Percentiles rank a stretch among this genome's conserved stretches.
Conservation (phyloP, 2,113 vertebrate genomes). For the Tichodroma muraria region DNA sequence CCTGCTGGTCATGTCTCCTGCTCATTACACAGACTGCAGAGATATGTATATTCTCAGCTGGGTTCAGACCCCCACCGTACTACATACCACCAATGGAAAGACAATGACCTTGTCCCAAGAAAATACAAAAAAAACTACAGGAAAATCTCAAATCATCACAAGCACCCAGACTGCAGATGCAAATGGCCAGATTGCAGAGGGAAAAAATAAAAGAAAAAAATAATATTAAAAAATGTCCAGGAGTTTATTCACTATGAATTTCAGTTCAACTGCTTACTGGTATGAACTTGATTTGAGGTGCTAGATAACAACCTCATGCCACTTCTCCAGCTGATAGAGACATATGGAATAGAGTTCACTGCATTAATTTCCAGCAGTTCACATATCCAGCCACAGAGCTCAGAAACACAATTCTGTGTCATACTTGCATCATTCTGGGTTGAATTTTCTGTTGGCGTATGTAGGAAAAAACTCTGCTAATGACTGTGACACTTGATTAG, state of each 20-base stretch:
- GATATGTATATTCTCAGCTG: neutral
- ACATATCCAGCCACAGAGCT: neutral
- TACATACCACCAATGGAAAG: neutral
- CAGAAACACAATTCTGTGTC: neutral
- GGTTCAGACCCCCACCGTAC: neutral
- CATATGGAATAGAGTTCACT: neutral
- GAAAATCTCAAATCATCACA: neutral
- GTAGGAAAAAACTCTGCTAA: neutral
- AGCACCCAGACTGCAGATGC: fast-evolving
- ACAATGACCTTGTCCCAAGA: neutral
- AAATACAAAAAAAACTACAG: neutral
- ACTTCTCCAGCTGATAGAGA: neutral
- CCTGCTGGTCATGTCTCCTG: neutral
- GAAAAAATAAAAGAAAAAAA: neutral
- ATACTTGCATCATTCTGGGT: neutral
- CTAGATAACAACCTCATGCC: neutral
- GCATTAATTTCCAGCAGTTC: neutral
- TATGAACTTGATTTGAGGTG: neutral
- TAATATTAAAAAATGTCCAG: neutral
- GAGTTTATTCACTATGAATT: neutral
- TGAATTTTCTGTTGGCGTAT: neutral
- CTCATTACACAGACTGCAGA: neutral
- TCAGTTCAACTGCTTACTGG: neutral
- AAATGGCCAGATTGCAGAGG: neutral
- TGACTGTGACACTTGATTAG: neutral